A percentile compares a stretch with the other conserved stretches of the same genome.
Evolutionary conservation across 1,140 invertebrate species (phyloP).

Genomic region (Phymorhynchus buccinoides): DNA sequence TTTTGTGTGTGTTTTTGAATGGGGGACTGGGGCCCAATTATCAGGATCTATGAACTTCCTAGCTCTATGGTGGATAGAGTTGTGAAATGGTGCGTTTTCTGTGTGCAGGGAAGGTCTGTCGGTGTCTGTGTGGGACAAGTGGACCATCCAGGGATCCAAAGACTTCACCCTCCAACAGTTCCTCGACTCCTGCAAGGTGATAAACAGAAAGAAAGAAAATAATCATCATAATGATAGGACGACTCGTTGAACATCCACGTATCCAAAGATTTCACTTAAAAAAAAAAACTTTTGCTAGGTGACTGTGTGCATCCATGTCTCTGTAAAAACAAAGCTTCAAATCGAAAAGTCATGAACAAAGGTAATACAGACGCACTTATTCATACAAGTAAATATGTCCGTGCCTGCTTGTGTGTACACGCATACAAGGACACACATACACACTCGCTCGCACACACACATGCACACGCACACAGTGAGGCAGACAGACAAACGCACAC

Average conservation of each 20-base stretch:
- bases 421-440: not conserved
- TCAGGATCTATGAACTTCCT: too few relatives aligned
- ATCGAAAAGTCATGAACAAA: too few relatives aligned
- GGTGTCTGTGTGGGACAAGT: constrained; percentile 72
- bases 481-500: too few relatives aligned
- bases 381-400: too few relatives aligned
- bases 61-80: too few relatives aligned
- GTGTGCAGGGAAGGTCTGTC: constrained; percentile 63
- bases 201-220: constrained; percentile 8
- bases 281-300: not conserved
- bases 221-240: too few relatives aligned
- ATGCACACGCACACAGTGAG: not conserved
- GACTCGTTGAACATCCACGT: too few relatives aligned
- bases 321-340: too few relatives aligned
- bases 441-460: not conserved
- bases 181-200: constrained; percentile 69
- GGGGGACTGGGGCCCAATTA: too few relatives aligned
- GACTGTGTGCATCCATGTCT: not conserved
- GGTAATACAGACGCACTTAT: too few relatives aligned
- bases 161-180: constrained; percentile 71
- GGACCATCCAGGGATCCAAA: constrained; percentile 67
- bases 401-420: not conserved
- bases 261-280: not conserved
- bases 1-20: too few relatives aligned
- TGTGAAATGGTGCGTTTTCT: too few relatives aligned